phyloP scores from a whole-genome alignment of 2,888 invertebrate genomes.

The Diarsia rubi region DNA sequence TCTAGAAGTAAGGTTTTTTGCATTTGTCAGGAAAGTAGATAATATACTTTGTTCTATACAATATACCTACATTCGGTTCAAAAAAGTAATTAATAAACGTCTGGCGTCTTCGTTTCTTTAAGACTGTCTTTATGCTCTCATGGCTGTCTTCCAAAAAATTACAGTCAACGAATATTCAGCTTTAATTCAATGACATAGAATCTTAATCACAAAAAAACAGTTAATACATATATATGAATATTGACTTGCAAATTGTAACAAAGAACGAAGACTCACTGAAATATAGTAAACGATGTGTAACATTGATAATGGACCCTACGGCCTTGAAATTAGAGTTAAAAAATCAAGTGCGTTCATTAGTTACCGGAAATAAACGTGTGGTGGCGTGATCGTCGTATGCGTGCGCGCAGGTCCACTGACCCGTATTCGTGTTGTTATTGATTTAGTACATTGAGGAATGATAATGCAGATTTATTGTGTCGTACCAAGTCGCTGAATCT shows the following conservation, averaged over 20 bases:
- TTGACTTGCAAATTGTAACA: conserved; percentile 50
- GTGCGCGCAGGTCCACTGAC: conserved; percentile 84
- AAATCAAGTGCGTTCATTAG: conserved; percentile 64
- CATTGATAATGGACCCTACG: conserved; percentile 59
- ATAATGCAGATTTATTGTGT: conserved; percentile 45
- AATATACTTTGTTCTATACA: background rate
- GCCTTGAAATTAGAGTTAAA: conserved; percentile 71
- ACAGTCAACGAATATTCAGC: conserved; percentile 56
- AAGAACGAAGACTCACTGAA: conserved; percentile 53
- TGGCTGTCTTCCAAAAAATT: conserved; percentile 75
- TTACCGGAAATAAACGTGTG: conserved; percentile 75
- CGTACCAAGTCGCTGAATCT: background rate
- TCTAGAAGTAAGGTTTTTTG: background rate
- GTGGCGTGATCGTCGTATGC: conserved; percentile 87
- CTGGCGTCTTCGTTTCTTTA: conserved; percentile 60
- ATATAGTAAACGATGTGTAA: conserved; percentile 31
- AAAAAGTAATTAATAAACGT: conserved; percentile 60
- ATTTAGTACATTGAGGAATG: conserved; percentile 39
- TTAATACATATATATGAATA: conserved; percentile 23
- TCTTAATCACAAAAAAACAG: conserved; percentile 24
- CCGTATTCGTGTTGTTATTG: conserved; percentile 72
- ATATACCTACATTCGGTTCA: background rate
- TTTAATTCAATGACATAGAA: conserved; percentile 37
- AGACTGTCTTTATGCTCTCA: conserved; percentile 56
- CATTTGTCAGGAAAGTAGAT: background rate